A percentile compares a stretch with the other conserved stretches of the same genome.
Evolutionary conservation across 2,113 vertebrate species (phyloP).

Genomic region (Girardinichthys multiradiatus): DNA sequence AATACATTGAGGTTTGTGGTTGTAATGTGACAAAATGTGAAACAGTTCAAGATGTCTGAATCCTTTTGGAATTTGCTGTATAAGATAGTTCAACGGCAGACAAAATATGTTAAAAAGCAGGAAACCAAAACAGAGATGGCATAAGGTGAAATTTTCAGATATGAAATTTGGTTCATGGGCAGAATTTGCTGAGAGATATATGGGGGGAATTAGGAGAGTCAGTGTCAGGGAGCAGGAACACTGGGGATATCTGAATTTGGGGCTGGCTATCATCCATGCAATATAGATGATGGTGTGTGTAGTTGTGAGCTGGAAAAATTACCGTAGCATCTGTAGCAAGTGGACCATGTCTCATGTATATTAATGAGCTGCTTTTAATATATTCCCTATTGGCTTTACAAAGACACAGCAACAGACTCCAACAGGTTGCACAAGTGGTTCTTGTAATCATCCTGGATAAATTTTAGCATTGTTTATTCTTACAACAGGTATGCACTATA

Average conservation of each 20-base stretch:
- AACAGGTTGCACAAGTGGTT: slow-evolving; percentile 66
- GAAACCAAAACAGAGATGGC: slow-evolving; percentile 23
- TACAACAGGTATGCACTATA: slow-evolving; percentile 11
- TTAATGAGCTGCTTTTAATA: slow-evolving; percentile 74
- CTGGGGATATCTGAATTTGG: slow-evolving; percentile 63
- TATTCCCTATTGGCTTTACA: slow-evolving; percentile 70
- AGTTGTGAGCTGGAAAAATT: slow-evolving; percentile 73
- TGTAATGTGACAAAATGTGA: not conserved
- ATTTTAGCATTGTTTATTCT: slow-evolving; percentile 43
- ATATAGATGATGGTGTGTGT: slow-evolving; percentile 71
- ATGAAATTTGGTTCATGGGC: slow-evolving; percentile 28
- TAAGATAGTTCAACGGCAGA: slow-evolving; percentile 18
- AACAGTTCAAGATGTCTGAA: not conserved
- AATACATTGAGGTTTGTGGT: not conserved
- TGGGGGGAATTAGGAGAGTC: slow-evolving; percentile 41
- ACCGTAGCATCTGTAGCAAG: slow-evolving; percentile 76
- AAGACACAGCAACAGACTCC: slow-evolving; percentile 57
- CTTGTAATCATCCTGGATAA: slow-evolving; percentile 35
- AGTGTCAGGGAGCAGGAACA: slow-evolving; percentile 56
- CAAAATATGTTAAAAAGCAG: slow-evolving; percentile 19
- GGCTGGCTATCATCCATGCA: slow-evolving; percentile 67
- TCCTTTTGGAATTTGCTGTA: not conserved
- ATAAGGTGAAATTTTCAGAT: slow-evolving; percentile 30
- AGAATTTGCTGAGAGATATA: slow-evolving; percentile 53
- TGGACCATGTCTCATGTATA: slow-evolving; percentile 77